These are phyloP conservation scores for Ammodytes marinus DNA, from an alignment of 2,113 vertebrate species.

Conservation along the genomic window DNA sequence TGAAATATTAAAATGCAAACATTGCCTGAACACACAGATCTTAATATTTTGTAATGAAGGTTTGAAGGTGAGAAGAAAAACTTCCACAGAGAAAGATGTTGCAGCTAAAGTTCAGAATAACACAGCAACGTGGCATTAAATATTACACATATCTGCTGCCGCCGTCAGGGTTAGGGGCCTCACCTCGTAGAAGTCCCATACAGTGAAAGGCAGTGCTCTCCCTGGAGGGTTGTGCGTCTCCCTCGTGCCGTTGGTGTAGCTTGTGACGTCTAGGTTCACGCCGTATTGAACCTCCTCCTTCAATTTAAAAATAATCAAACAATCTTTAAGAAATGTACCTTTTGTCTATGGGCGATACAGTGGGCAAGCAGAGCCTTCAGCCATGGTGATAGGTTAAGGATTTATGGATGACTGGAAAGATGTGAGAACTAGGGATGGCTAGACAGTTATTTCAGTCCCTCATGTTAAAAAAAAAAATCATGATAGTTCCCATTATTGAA, in stretches of 20 bases:
- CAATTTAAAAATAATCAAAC: neutral
- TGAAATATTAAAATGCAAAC: conserved; percentile 15
- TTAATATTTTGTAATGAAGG: conserved; percentile 35
- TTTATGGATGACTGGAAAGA: no score
- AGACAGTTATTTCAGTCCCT: no score
- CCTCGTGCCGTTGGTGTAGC: conserved; percentile 89
- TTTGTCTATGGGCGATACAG: no score
- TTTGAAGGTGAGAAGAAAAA: conserved; percentile 15
- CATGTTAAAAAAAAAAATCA: no score
- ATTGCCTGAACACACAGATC: conserved; percentile 14
- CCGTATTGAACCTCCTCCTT: conserved; percentile 91
- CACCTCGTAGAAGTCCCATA: conserved; percentile 94
- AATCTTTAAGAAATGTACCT: no score
- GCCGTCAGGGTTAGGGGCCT: neutral
- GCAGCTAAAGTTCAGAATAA: conserved; percentile 7
- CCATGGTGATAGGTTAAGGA: no score
- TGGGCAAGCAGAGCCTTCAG: no score
- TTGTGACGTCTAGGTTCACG: conserved; percentile 95
- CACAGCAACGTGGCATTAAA: neutral
- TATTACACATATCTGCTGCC: neutral
- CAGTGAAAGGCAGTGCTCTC: conserved; percentile 89
- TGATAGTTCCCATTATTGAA: no score
- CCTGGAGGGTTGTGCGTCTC: conserved; percentile 94
- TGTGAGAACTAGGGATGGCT: no score
- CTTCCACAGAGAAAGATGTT: neutral